These are phyloP conservation scores for Oscarella lobularis DNA, from an alignment of 37 sponge, comb jelly and placozoan genomes.

Conservation along the genomic window DNA sequence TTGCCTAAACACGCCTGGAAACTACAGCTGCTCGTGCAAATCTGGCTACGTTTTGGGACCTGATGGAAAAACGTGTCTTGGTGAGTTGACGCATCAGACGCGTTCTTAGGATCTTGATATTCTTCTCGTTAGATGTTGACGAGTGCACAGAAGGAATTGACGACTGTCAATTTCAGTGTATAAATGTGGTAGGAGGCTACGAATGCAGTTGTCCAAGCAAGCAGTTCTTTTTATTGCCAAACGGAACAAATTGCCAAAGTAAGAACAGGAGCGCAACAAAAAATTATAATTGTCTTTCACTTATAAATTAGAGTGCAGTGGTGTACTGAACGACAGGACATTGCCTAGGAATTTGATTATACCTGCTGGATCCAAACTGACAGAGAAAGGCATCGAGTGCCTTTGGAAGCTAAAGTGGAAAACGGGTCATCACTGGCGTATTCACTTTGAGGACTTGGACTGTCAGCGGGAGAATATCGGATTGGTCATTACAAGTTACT, in stretches of 20 bases:
- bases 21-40: neutral
- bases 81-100: neutral
- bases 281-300: no score
- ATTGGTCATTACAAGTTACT: no score
- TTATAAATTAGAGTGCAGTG: no score
- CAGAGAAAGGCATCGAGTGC: neutral
- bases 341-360: no score
- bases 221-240: neutral
- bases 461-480: no score
- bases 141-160: neutral
- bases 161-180: neutral
- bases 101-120: neutral
- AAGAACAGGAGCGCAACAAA: no score
- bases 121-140: neutral
- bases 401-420: neutral
- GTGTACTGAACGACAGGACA: no score
- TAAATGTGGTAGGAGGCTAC: neutral
- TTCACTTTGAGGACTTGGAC: no score
- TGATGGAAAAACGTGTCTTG: neutral
- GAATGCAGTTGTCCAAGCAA: neutral
- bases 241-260: neutral
- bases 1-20: neutral
- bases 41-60: neutral
- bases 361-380: neutral
- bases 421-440: neutral